Evolutionary conservation across 2,797 vertebrate genomes (phyloP).

Genomic region (Ctenopoma kingsleyae): DNA sequence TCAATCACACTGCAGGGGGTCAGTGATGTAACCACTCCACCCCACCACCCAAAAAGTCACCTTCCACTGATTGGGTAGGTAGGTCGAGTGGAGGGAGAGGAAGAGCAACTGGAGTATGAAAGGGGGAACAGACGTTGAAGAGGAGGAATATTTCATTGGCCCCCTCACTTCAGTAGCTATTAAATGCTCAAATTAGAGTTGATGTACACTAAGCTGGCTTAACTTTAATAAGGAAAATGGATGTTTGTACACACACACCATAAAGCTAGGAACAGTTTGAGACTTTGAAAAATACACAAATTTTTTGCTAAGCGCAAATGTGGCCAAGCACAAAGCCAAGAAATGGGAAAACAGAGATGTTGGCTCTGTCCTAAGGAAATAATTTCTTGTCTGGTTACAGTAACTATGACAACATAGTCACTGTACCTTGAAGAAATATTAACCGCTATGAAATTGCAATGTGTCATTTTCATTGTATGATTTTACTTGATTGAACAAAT

Average conservation of each 20-base stretch:
- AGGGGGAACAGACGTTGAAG: conserved; percentile 5
- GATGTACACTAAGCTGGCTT: not conserved
- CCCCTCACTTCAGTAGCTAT: not conserved
- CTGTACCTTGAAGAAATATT: not conserved
- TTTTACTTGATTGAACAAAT: not conserved
- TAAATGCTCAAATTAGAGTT: not conserved
- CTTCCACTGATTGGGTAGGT: conserved; percentile 71
- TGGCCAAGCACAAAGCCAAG: not conserved
- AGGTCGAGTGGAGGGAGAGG: conserved; percentile 34
- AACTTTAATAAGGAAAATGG: not conserved
- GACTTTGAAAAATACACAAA: too few relatives aligned
- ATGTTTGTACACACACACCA: too few relatives aligned
- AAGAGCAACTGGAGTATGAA: conserved; percentile 2
- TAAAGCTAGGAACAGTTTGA: too few relatives aligned
- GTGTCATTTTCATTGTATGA: not conserved
- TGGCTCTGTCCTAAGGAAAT: not conserved
- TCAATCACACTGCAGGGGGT: conserved; percentile 69
- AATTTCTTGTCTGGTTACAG: too few relatives aligned
- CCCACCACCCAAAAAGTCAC: conserved; percentile 59
- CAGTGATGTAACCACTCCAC: conserved; percentile 54
- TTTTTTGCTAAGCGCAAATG: too few relatives aligned
- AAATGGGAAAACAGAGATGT: not conserved
- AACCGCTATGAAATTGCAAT: not conserved
- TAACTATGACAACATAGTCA: not conserved
- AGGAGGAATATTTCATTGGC: conserved; percentile 2